Base-by-base conservation (phyloP, 2,113 vertebrate genomes). In the Arenaria interpres region DNA sequence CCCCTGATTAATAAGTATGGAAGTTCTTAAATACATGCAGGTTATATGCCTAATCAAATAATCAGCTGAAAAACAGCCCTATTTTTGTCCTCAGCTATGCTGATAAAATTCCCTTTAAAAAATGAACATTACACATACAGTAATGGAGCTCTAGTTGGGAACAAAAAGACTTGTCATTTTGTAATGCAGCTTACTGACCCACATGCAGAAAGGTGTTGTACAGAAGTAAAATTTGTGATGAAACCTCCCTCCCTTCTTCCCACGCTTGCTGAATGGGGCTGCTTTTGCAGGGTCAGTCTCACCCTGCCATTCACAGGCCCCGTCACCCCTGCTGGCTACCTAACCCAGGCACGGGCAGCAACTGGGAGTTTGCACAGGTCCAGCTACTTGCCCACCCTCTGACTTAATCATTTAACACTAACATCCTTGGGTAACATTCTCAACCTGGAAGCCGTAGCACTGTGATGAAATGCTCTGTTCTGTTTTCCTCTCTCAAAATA, bases 71-170 rank as follows among this genome's bases (percentile, higher is more conserved):
- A 91, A 68, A 25, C 45, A 90, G 48, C 20, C 32, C 57, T 81
- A 85, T 73, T 96, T 95, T 91, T 88, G 28, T 69, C 62, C 66
- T 78, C 72, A 67, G 37, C 82, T 90, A n/a, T 32, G 82, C 41
- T 67, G 72, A 73, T 63, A 72, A 81, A 85, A 54, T 80, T 81
- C 28, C 50, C 63, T 85, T 73, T 45, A n/a, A 76, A 81, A 93
- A 79, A 39, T 22, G 1, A 88, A 7, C 46, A 35, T 43, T 72
- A 82, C 46, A 45, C 37, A 50, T 63, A 35, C 67, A n/a, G 15
- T 67, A 88, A 74, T 8, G 64, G 35, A 94, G 79, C n/a, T 90
- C 28, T 56, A 57, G 56, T 39, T 71, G 64, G 51, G 35, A 90
- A 84, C 32, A 73, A 53, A 63, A 80, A 35, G 54, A 54, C 43